phyloP scores from a whole-genome alignment of 2,888 invertebrate species.

The Elgonia sp. region DNA sequence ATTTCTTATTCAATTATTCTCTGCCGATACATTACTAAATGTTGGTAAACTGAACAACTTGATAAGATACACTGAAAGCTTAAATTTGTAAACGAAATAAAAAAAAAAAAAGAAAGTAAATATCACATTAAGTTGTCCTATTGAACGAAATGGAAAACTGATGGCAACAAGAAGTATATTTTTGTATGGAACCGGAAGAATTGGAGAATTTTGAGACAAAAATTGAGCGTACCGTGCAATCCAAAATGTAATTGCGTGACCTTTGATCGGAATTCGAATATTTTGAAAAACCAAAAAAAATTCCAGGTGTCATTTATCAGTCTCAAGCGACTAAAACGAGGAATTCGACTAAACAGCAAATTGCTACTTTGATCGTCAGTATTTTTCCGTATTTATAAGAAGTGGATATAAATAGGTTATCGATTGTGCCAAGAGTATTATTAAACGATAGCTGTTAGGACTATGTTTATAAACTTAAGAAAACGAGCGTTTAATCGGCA shows the following conservation, averaged over 20 bases:
- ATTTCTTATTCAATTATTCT: no score
- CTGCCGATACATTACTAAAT: no score
- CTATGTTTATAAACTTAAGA: slow-evolving; percentile 47
- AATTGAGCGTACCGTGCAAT: slow-evolving; percentile 55
- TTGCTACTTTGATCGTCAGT: slow-evolving; percentile 67
- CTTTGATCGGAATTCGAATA: slow-evolving; percentile 30
- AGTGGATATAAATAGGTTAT: slow-evolving; percentile 67
- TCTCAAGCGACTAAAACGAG: slow-evolving; percentile 30
- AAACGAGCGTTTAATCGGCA: slow-evolving; percentile 27
- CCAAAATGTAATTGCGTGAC: slow-evolving; percentile 43
- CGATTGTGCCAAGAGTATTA: slow-evolving; percentile 73
- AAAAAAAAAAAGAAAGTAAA: no score
- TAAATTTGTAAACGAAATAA: no score
- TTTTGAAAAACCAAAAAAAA: slow-evolving; percentile 32
- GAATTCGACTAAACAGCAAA: slow-evolving; percentile 49
- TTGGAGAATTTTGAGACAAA: slow-evolving; percentile 38
- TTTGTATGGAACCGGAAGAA: slow-evolving; percentile 40
- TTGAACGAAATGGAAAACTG: slow-evolving; percentile 70
- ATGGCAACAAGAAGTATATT: slow-evolving; percentile 49
- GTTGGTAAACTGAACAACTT: no score
- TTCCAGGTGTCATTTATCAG: slow-evolving; percentile 64
- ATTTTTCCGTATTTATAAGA: slow-evolving; percentile 73
- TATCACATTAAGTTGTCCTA: slow-evolving; percentile 33
- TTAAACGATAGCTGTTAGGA: slow-evolving; percentile 68
- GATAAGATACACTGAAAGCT: no score